Percentiles rank a stretch among this genome's conserved stretches.
These are phyloP conservation scores for Plutella xylostella DNA, from an alignment of 2,888 invertebrate genomes.

Conservation along the genomic window DNA sequence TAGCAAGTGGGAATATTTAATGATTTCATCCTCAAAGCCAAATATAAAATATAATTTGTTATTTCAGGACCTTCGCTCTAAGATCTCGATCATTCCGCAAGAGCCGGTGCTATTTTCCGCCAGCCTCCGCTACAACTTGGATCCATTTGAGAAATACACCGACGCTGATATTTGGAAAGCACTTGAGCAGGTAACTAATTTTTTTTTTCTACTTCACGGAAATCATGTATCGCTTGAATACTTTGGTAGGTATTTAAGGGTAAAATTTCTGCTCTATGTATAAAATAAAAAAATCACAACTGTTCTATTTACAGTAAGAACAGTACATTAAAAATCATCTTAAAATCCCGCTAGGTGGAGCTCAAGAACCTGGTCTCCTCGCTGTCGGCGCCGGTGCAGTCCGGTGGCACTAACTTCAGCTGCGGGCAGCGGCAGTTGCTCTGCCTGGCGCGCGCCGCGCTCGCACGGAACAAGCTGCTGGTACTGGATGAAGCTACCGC, in stretches of 20 bases:
- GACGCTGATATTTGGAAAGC: slow-evolving; percentile 84
- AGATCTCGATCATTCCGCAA: slow-evolving; percentile 93
- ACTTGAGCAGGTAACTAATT: slow-evolving; percentile 67
- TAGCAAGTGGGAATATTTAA: no score
- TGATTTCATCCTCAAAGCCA: no score
- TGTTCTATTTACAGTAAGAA: no score
- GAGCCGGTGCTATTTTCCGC: slow-evolving; percentile 90
- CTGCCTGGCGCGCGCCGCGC: slow-evolving; percentile 86
- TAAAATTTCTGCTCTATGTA: no score
- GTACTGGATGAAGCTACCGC: slow-evolving; percentile 94
- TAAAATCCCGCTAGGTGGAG: no score
- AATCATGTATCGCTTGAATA: no score
- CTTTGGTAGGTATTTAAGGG: no score
- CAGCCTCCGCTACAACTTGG: slow-evolving; percentile 84
- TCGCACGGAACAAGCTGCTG: slow-evolving; percentile 82
- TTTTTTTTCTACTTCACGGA: no score
- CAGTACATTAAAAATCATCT: no score
- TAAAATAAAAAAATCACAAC: no score
- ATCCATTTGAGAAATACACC: slow-evolving; percentile 80
- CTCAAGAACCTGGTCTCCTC: slow-evolving; percentile 77
- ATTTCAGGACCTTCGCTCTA: slow-evolving; percentile 77
- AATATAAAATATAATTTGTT: no score
- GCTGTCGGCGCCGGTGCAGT: slow-evolving; percentile 72
- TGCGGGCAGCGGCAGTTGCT: slow-evolving; percentile 90
- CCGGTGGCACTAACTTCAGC: slow-evolving; percentile 87